Conservation (phyloP, 2,888 invertebrate species). For the Sinelater perroti region DNA sequence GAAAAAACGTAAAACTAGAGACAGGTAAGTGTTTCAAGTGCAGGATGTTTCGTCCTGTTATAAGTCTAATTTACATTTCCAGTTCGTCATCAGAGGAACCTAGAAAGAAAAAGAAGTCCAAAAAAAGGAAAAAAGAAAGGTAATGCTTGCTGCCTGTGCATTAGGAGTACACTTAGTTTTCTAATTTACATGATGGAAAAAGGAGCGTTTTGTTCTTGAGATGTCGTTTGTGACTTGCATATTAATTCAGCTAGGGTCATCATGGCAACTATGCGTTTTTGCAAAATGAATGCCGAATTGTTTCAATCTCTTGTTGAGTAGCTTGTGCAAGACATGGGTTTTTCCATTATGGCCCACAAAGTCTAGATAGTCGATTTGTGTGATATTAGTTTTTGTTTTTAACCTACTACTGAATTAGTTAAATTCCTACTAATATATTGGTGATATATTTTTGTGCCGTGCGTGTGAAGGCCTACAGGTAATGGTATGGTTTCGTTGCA, state of each 20-base stretch:
- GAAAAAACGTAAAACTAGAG: slow-evolving; percentile 75
- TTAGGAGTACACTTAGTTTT: slow-evolving; percentile 4
- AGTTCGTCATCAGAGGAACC: slow-evolving; percentile 78
- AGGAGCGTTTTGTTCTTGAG: not conserved
- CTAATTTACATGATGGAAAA: not conserved
- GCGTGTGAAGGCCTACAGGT: slow-evolving; percentile 58
- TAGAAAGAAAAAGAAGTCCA: slow-evolving; percentile 83
- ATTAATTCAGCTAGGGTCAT: no score
- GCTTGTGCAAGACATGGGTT: no score
- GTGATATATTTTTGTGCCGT: slow-evolving; percentile 61
- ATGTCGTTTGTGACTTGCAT: not conserved
- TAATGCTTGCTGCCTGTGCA: slow-evolving; percentile 52
- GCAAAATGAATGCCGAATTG: no score
- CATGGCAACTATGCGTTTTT: no score
- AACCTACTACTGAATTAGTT: slow-evolving; percentile 27
- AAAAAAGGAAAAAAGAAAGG: slow-evolving; percentile 79
- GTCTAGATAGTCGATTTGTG: slow-evolving; percentile 18
- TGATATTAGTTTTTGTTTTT: slow-evolving; percentile 21
- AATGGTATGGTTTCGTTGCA: slow-evolving; percentile 54
- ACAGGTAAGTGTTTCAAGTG: slow-evolving; percentile 64
- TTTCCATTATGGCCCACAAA: slow-evolving; percentile 14
- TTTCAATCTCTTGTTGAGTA: no score
- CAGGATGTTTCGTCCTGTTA: slow-evolving; percentile 18
- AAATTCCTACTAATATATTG: slow-evolving; percentile 56
- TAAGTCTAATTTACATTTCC: no score